Conservation (phyloP, 2,113 vertebrate species). For the Martes martes region DNA sequence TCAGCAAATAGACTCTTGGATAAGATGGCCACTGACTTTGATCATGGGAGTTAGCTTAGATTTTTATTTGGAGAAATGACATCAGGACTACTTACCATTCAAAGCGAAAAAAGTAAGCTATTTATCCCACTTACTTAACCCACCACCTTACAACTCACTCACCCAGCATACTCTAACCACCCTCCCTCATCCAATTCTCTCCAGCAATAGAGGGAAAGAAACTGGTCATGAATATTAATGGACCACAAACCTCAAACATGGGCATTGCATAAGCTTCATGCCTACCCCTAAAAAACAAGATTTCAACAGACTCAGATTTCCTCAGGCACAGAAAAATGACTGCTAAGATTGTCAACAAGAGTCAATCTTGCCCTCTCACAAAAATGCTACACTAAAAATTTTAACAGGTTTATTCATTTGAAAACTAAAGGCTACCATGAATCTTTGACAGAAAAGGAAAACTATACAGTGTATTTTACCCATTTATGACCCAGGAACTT, state of each 20-base stretch:
- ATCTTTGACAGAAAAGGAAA: not conserved
- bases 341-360: not conserved
- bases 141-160: not conserved
- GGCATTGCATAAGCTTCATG: not conserved
- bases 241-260: not conserved
- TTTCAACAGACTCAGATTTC: not conserved
- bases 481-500: not conserved
- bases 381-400: not conserved
- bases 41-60: not conserved
- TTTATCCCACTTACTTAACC: not conserved
- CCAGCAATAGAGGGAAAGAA: not conserved
- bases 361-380: not conserved
- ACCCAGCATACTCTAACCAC: not conserved
- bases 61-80: conserved; percentile 21
- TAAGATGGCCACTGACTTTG: not conserved
- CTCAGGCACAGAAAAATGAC: not conserved
- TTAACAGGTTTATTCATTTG: not conserved
- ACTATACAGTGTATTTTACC: not conserved
- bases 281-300: not conserved
- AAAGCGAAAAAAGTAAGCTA: not conserved
- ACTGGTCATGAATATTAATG: not conserved
- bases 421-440: not conserved
- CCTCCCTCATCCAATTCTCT: not conserved
- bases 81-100: not conserved
- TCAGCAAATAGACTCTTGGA: not conserved